Evolutionary conservation across 2,888 invertebrate species (phyloP).

Genomic region (Acleris emargana): DNA sequence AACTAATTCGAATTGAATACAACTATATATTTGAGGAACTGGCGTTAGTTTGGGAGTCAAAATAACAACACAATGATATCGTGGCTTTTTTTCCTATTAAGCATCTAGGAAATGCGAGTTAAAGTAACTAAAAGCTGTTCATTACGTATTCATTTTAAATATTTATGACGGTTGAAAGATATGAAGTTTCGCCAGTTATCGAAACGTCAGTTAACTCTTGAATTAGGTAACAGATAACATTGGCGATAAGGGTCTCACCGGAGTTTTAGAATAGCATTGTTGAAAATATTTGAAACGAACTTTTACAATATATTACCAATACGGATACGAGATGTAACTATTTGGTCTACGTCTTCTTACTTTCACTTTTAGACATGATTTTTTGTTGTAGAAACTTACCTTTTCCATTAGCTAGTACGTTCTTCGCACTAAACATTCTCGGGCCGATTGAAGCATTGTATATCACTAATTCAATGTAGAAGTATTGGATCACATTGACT

Average conservation of each 20-base stretch:
- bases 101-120: too few relatives aligned
- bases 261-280: background rate
- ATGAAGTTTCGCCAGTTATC: background rate
- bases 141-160: background rate
- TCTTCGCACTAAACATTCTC: background rate
- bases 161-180: background rate
- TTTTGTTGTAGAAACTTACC: slow-evolving; percentile 14
- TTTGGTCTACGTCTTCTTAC: slow-evolving; percentile 44
- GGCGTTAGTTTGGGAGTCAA: too few relatives aligned
- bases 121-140: too few relatives aligned
- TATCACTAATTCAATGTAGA: too few relatives aligned
- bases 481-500: slow-evolving; percentile 47
- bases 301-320: slow-evolving; percentile 13
- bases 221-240: too few relatives aligned
- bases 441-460: background rate
- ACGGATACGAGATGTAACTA: slow-evolving; percentile 27
- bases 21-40: too few relatives aligned
- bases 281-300: background rate
- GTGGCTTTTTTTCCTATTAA: too few relatives aligned
- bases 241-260: too few relatives aligned
- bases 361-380: slow-evolving; percentile 60
- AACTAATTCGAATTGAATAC: background rate
- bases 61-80: too few relatives aligned
- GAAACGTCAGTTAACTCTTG: too few relatives aligned
- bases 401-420: background rate